These are phyloP conservation scores for Babylonia areolata DNA, from an alignment of 1,140 invertebrate species.

Conservation along the genomic window DNA sequence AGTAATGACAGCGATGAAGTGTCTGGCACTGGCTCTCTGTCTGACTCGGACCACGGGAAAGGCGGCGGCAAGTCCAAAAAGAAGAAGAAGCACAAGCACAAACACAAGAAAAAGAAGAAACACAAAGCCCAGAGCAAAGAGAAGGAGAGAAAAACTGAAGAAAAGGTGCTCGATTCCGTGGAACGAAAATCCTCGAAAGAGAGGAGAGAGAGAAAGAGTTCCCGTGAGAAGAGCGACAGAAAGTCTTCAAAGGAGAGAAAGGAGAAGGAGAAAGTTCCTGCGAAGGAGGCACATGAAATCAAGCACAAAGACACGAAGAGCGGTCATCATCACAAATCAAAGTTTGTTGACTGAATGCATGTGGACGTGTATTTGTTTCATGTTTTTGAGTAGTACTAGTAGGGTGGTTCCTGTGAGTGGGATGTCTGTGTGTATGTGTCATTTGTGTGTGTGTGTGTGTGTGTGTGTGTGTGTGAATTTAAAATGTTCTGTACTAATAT, in stretches of 20 bases:
- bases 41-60: constrained; percentile 61
- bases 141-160: constrained; percentile 44
- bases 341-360: background rate
- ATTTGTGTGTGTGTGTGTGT: background rate
- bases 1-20: constrained; percentile 53
- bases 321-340: constrained; percentile 9
- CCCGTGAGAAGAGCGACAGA: constrained; percentile 32
- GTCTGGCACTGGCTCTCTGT: constrained; percentile 58
- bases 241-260: constrained; percentile 9
- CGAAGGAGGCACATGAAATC: constrained; percentile 36
- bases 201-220: constrained; percentile 8
- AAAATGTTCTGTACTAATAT: background rate
- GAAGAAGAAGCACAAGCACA: constrained; percentile 64
- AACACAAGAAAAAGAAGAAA: constrained; percentile 68
- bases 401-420: too few species aligned
- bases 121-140: constrained; percentile 53
- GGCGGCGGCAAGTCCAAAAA: constrained; percentile 52
- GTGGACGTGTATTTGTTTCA: constrained; percentile 6
- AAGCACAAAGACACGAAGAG: constrained; percentile 48
- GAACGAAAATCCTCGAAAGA: background rate
- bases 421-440: constrained; percentile 20
- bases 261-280: constrained; percentile 29
- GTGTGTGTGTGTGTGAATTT: background rate
- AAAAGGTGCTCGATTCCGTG: background rate
- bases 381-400: too few species aligned